Conservation (phyloP, 2,113 vertebrate species). For the Percina caprodes region DNA sequence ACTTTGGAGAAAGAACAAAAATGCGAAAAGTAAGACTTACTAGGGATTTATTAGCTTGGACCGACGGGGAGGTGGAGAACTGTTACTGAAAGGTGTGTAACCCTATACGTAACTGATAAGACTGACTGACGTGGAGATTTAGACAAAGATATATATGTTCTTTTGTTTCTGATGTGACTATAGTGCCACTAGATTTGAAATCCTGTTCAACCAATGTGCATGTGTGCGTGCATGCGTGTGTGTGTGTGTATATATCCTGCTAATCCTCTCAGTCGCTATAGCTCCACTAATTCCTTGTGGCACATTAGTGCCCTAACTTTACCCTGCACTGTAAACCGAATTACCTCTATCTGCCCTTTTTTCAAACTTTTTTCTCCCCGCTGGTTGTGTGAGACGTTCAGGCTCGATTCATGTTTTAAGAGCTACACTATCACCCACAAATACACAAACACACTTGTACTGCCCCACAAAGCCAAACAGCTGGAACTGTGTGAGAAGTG, state of each 20-base stretch:
- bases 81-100: no score
- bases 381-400: slow-evolving; percentile 33
- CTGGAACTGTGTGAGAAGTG: slow-evolving; percentile 25
- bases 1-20: no score
- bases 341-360: slow-evolving; percentile 41
- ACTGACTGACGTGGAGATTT: no score
- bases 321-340: slow-evolving; percentile 51
- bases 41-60: no score
- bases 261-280: slow-evolving; percentile 53
- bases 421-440: slow-evolving; percentile 27
- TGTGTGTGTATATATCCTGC: slow-evolving; percentile 4
- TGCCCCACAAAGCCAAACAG: slow-evolving; percentile 46
- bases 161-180: no score
- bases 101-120: no score
- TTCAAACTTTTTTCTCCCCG: not conserved
- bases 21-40: no score
- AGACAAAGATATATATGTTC: no score
- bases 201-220: no score
- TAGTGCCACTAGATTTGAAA: no score
- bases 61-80: no score
- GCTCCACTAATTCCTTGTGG: slow-evolving; percentile 37
- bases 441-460: slow-evolving; percentile 55
- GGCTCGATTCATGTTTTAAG: slow-evolving; percentile 51
- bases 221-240: not conserved
- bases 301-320: slow-evolving; percentile 43